phyloP scores from a whole-genome alignment of 2,113 vertebrate genomes.

The Mystacornis crossleyi region DNA sequence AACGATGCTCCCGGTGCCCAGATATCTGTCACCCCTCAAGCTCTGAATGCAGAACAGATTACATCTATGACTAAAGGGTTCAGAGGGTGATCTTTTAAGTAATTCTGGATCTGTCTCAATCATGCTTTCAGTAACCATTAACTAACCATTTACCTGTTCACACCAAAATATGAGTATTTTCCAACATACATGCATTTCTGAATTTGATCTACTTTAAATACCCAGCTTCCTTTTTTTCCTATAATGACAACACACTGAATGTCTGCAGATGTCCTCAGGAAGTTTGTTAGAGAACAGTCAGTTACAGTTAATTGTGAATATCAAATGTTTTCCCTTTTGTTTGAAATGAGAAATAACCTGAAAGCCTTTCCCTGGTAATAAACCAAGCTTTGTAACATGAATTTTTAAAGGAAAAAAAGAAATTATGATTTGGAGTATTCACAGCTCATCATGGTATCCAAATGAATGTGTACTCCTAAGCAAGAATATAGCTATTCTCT shows the following conservation, averaged over 20 bases:
- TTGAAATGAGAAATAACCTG: conserved; percentile 8
- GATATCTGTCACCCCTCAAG: not conserved
- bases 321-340: not conserved
- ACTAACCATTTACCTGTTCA: not conserved
- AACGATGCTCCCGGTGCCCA: accelerated
- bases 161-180: not conserved
- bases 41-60: not conserved
- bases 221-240: not conserved
- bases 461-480: not conserved
- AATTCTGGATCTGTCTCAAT: not conserved
- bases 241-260: not conserved
- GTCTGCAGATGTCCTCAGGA: not conserved
- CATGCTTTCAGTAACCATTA: not conserved
- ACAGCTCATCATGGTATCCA: not conserved
- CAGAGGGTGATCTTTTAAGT: not conserved
- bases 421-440: not conserved
- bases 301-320: not conserved
- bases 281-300: not conserved
- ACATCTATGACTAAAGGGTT: not conserved
- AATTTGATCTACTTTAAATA: not conserved
- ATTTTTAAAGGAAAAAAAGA: not conserved
- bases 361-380: not conserved
- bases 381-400: not conserved
- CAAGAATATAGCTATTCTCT: not conserved
- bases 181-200: not conserved